Evolutionary conservation across 2,888 invertebrate species (phyloP).

Genomic region (Miltochrista miniata): DNA sequence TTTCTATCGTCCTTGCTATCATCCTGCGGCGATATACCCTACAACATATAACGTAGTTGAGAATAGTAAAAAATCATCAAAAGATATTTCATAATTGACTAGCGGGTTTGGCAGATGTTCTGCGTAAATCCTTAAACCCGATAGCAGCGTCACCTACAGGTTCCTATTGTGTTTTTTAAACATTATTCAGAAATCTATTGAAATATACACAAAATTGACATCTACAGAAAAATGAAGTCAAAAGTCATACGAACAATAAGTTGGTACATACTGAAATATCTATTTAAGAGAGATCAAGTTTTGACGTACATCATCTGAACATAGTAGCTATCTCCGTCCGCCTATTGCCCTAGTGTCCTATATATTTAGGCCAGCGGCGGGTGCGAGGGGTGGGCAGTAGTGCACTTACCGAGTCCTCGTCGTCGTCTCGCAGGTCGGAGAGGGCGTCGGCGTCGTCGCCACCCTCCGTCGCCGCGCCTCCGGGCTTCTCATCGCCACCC

Average conservation of each 20-base stretch:
- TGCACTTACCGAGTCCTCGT: slow-evolving; percentile 88
- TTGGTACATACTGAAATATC: too few species aligned
- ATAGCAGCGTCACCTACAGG: too few species aligned
- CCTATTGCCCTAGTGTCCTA: slow-evolving; percentile 72
- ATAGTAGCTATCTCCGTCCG: slow-evolving; percentile 53
- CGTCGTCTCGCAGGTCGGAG: slow-evolving; percentile 81
- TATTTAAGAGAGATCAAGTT: too few species aligned
- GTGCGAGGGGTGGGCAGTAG: slow-evolving; percentile 32
- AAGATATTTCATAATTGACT: slow-evolving; percentile 40
- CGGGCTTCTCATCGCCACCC: slow-evolving; percentile 63
- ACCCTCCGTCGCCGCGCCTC: slow-evolving; percentile 58
- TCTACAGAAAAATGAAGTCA: too few species aligned
- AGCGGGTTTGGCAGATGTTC: too few species aligned
- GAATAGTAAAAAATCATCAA: slow-evolving; percentile 61
- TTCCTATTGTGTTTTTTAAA: too few species aligned
- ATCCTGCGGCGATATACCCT: slow-evolving; percentile 77
- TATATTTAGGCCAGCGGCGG: slow-evolving; percentile 52
- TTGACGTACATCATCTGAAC: slow-evolving; percentile 44
- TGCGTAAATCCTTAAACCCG: too few species aligned
- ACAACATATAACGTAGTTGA: slow-evolving; percentile 73
- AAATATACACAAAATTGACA: too few species aligned
- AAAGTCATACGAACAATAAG: too few species aligned
- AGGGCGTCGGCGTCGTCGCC: slow-evolving; percentile 68
- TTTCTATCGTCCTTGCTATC: slow-evolving; percentile 85
- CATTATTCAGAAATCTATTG: too few species aligned